Percentiles rank a stretch among this genome's conserved stretches.
Evolutionary conservation across 2,888 invertebrate species (phyloP).

Genomic region (Aphodius granarius): DNA sequence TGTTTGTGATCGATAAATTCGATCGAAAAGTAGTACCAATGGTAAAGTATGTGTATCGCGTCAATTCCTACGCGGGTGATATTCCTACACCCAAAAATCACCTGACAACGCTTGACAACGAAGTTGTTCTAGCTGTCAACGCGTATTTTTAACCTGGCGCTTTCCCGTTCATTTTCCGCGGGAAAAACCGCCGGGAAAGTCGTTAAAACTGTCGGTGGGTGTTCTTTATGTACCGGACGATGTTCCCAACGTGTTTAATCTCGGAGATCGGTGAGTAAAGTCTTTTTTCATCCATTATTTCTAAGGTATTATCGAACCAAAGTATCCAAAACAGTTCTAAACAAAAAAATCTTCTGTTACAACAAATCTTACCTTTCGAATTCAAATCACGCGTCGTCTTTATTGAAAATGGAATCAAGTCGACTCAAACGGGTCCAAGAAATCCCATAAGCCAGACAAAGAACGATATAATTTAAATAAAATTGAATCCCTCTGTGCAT

Average conservation of each 20-base stretch:
- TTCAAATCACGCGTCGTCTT: background rate
- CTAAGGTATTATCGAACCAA: too few relatives aligned
- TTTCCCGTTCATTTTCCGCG: too few relatives aligned
- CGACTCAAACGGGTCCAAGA: background rate
- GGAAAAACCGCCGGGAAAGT: background rate
- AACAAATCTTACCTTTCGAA: background rate
- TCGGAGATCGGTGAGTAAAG: background rate
- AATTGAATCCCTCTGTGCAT: background rate
- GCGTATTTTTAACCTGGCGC: too few relatives aligned
- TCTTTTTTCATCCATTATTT: too few relatives aligned
- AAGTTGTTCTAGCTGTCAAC: too few relatives aligned
- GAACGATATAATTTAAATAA: background rate
- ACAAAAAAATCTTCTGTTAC: background rate
- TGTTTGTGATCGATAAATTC: too few relatives aligned
- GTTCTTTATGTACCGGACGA: background rate
- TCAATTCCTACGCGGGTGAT: too few relatives aligned
- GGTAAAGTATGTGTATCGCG: too few relatives aligned
- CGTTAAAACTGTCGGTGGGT: background rate
- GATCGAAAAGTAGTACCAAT: too few relatives aligned
- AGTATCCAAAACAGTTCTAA: background rate
- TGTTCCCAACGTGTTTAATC: background rate
- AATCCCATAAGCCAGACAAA: background rate
- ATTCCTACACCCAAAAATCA: too few relatives aligned
- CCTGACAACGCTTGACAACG: too few relatives aligned
- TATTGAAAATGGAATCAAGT: background rate